These are phyloP conservation scores for Gandaritis pyraliata DNA, from an alignment of 2,888 invertebrate species.

Conservation along the genomic window DNA sequence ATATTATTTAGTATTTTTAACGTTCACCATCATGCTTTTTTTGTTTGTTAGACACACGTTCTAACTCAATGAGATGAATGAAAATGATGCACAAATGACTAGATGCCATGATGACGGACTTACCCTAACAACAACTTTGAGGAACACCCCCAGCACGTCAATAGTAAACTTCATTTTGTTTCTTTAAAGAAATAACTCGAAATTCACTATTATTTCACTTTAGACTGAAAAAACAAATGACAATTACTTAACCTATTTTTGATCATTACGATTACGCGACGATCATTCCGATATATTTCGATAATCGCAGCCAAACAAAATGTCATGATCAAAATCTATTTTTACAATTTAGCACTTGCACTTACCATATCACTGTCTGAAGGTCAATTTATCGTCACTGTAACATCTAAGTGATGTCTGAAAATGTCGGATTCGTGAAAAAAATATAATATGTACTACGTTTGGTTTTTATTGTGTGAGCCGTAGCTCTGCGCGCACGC, in stretches of 20 bases:
- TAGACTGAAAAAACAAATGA: slow-evolving; percentile 65
- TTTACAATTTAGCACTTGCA: slow-evolving; percentile 32
- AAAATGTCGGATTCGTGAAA: slow-evolving; percentile 68
- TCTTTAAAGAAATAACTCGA: slow-evolving; percentile 48
- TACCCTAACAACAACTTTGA: slow-evolving; percentile 81
- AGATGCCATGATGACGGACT: slow-evolving; percentile 44
- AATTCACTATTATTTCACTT: slow-evolving; percentile 71
- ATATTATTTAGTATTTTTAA: too few species aligned
- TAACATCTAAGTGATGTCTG: slow-evolving; percentile 54
- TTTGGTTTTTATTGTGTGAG: slow-evolving; percentile 72
- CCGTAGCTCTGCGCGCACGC: slow-evolving; percentile 70
- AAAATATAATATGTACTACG: slow-evolving; percentile 81
- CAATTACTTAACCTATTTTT: slow-evolving; percentile 51
- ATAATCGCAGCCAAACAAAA: slow-evolving; percentile 16
- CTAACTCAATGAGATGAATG: too few species aligned
- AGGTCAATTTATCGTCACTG: slow-evolving; percentile 25
- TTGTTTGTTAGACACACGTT: too few species aligned
- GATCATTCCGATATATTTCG: slow-evolving; percentile 12
- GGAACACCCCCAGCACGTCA: slow-evolving; percentile 79
- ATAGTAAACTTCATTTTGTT: slow-evolving; percentile 80
- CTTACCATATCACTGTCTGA: slow-evolving; percentile 51
- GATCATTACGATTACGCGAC: slow-evolving; percentile 45
- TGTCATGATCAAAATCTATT: slow-evolving; percentile 35
- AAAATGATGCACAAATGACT: too few species aligned
- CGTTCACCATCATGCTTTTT: too few species aligned